Percentiles rank a stretch among this genome's conserved stretches.
Conservation (phyloP, 1,140 invertebrate species). For the Heliothis virescens region DNA sequence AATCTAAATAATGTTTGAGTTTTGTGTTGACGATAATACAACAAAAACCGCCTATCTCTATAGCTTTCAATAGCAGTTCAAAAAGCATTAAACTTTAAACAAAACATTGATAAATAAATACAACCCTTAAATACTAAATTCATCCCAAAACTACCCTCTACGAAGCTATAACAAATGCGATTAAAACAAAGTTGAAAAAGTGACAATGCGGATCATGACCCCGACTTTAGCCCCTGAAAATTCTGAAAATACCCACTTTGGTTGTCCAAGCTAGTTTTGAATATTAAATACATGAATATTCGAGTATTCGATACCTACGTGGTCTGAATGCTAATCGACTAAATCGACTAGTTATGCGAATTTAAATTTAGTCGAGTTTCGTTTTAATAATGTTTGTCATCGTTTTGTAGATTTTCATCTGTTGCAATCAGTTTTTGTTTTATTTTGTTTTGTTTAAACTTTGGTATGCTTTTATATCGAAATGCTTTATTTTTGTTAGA, state of each 20-base stretch:
- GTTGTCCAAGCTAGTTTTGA: slow-evolving; percentile 15
- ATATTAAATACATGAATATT: slow-evolving; percentile 37
- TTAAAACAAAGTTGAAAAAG: not conserved
- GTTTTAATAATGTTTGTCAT: slow-evolving; percentile 22
- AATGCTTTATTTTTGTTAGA: not conserved
- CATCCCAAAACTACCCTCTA: not conserved
- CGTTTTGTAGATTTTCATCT: not conserved
- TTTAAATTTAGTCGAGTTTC: not conserved
- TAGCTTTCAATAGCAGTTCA: not conserved
- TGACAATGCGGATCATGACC: slow-evolving; percentile 5
- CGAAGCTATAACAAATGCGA: not conserved
- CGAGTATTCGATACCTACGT: slow-evolving; percentile 27
- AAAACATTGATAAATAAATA: too few relatives aligned
- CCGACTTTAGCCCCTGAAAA: slow-evolving; percentile 5
- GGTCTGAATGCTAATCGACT: slow-evolving; percentile 6
- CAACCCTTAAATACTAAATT: not conserved
- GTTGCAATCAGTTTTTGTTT: slow-evolving; percentile 1
- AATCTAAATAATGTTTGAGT: too few relatives aligned
- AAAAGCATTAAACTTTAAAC: too few relatives aligned
- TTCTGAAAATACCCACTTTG: slow-evolving; percentile 15
- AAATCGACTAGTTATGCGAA: slow-evolving; percentile 24
- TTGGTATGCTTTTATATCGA: too few relatives aligned
- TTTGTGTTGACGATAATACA: too few relatives aligned
- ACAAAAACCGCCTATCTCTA: too few relatives aligned
- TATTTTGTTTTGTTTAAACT: not conserved